These are phyloP conservation scores for Orchesella flavescens DNA, from an alignment of 2,888 invertebrate genomes.

Conservation along the genomic window DNA sequence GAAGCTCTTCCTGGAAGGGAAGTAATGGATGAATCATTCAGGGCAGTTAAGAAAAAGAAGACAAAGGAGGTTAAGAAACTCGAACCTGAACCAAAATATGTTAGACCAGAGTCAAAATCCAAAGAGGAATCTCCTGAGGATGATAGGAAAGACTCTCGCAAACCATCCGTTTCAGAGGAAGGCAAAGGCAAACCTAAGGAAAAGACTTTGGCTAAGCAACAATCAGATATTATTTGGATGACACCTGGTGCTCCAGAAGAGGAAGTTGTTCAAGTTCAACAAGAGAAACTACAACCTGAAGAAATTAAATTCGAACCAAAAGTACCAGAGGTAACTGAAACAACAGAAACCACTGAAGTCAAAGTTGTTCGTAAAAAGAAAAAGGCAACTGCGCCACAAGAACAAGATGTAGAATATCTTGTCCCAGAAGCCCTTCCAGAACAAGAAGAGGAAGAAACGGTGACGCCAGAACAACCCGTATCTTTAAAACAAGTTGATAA, in stretches of 20 bases:
- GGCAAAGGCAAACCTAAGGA: too few relatives aligned
- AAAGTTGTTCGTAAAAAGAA: slow-evolving; percentile 70
- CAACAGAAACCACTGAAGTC: background rate
- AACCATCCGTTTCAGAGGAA: background rate
- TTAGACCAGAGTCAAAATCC: slow-evolving; percentile 3
- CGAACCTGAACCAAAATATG: background rate
- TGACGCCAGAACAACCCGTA: background rate
- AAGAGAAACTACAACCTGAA: slow-evolving; percentile 22
- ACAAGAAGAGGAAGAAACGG: slow-evolving; percentile 4
- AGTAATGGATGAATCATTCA: background rate
- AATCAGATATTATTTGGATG: background rate
- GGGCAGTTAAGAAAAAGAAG: slow-evolving; percentile 12
- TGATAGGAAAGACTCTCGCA: background rate
- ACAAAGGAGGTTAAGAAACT: slow-evolving; percentile 1
- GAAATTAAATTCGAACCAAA: background rate
- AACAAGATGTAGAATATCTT: background rate
- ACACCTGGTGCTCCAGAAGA: slow-evolving; percentile 75
- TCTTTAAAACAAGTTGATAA: too few relatives aligned
- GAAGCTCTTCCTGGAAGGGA: background rate
- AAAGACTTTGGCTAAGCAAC: too few relatives aligned
- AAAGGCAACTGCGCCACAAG: slow-evolving; percentile 2
- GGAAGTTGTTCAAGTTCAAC: slow-evolving; percentile 58
- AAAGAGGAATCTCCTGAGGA: slow-evolving; percentile 22
- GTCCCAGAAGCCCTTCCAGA: slow-evolving; percentile 2
- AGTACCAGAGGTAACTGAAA: background rate